Evolutionary conservation across 1,140 invertebrate species (phyloP).

Genomic region (Saxidomus purpurata): DNA sequence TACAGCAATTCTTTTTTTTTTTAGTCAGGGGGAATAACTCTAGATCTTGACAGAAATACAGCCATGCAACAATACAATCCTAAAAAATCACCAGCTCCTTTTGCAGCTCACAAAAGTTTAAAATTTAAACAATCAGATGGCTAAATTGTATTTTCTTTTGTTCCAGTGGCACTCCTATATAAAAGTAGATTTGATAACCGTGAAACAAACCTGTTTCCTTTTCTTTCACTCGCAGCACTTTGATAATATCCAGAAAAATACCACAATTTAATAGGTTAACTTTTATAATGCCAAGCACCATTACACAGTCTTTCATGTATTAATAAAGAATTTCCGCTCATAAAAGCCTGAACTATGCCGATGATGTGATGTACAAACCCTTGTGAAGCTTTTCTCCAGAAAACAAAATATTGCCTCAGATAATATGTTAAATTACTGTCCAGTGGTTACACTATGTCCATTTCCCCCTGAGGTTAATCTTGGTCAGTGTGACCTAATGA

Average conservation of each 20-base stretch:
- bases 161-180: too few relatives aligned
- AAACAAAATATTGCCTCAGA: neutral
- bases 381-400: neutral
- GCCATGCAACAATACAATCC: too few relatives aligned
- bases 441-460: too few relatives aligned
- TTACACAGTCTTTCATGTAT: neutral
- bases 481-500: neutral
- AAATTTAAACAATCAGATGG: too few relatives aligned
- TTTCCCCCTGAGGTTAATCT: neutral
- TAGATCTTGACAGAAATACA: neutral
- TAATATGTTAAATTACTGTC: neutral
- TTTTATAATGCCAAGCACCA: neutral
- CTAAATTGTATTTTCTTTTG: too few relatives aligned
- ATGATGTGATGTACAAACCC: neutral
- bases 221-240: neutral
- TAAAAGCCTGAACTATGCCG: neutral
- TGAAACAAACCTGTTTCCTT: neutral
- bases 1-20: too few relatives aligned
- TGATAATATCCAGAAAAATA: neutral
- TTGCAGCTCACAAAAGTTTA: too few relatives aligned
- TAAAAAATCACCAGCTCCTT: too few relatives aligned
- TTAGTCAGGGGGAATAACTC: too few relatives aligned
- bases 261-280: neutral
- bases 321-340: slow-evolving; percentile 8
- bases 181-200: neutral